A percentile compares a stretch with the other conserved stretches of the same genome.
phyloP scores from a whole-genome alignment of 2,888 invertebrate species.

The Platerodrilus igneus region DNA sequence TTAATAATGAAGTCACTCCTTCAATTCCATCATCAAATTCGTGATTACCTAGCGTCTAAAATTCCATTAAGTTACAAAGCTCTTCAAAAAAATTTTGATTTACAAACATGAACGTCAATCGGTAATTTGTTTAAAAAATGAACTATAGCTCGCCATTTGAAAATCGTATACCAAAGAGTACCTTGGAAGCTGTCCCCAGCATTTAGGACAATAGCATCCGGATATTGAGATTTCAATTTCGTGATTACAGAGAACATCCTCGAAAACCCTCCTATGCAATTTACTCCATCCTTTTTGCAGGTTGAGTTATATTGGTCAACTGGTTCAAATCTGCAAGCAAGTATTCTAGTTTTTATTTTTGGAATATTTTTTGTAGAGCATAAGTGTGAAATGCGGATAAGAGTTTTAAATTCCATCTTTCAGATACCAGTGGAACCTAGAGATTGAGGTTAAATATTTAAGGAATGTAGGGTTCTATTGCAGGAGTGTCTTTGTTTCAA shows the following conservation, averaged over 20 bases:
- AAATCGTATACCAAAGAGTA: constrained; percentile 75
- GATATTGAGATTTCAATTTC: constrained; percentile 48
- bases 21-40: constrained; percentile 71
- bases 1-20: constrained; percentile 64
- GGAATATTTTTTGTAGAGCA: too few species aligned
- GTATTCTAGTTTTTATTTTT: too few species aligned
- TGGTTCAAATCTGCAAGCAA: too few species aligned
- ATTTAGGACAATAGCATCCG: constrained; percentile 64
- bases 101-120: constrained; percentile 70
- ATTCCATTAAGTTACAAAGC: not conserved
- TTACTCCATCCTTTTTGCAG: too few species aligned
- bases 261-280: constrained; percentile 68
- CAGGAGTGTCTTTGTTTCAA: too few species aligned
- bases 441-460: too few species aligned
- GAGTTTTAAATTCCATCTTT: too few species aligned
- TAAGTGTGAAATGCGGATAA: too few species aligned
- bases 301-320: too few species aligned
- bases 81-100: not conserved
- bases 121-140: constrained; percentile 70
- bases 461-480: too few species aligned
- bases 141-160: constrained; percentile 70
- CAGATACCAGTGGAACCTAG: too few species aligned
- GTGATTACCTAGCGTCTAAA: constrained; percentile 69
- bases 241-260: constrained; percentile 58
- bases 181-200: constrained; percentile 84